phyloP scores from a whole-genome alignment of 2,797 vertebrate genomes.

The Tarsius wallacei region DNA sequence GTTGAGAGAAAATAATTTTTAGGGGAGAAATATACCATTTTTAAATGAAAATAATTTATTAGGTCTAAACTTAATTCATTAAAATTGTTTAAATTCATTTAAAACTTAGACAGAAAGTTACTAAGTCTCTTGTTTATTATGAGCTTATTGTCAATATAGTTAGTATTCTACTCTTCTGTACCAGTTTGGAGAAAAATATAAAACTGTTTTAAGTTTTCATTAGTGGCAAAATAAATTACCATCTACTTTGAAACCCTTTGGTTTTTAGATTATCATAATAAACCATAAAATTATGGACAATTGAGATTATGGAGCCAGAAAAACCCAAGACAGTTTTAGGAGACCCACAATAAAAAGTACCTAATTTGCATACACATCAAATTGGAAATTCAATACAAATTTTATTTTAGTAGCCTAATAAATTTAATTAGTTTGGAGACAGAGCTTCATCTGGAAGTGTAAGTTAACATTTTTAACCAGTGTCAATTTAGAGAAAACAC shows the following conservation, averaged over 20 bases:
- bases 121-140: not conserved
- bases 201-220: slow-evolving; percentile 70
- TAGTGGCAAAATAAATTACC: slow-evolving; percentile 66
- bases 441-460: not conserved
- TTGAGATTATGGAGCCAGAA: not conserved
- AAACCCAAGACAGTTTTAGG: not conserved
- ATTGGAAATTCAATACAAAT: not conserved
- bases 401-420: slow-evolving; percentile 37
- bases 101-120: not conserved
- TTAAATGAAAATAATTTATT: not conserved
- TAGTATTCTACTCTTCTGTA: slow-evolving; percentile 44
- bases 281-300: not conserved
- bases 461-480: not conserved
- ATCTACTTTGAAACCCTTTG: not conserved
- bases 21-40: not conserved
- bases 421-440: not conserved
- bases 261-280: slow-evolving; percentile 39
- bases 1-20: slow-evolving; percentile 9
- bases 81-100: no score
- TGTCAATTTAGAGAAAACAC: not conserved
- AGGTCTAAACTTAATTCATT: not conserved
- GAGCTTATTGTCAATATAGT: slow-evolving; percentile 3
- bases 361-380: not conserved
- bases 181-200: slow-evolving; percentile 14
- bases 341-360: not conserved